Conservation (phyloP, 2,888 invertebrate species). For the Anoplius nigerrimus region DNA sequence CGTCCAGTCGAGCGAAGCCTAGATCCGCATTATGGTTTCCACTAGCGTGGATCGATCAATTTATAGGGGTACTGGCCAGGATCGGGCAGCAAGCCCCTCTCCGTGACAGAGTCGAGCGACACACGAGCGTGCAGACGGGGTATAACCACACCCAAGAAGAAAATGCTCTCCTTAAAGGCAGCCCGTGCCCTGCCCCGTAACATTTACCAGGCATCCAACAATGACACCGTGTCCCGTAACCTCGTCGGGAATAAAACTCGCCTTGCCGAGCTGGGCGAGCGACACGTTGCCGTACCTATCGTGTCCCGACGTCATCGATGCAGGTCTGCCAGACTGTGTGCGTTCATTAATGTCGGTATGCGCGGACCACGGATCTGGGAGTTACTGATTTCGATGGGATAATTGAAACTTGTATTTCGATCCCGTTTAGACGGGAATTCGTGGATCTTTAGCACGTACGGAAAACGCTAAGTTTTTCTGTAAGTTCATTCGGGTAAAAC, state of each 20-base stretch:
- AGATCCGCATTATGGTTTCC: conserved; percentile 60
- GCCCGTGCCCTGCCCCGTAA: conserved; percentile 64
- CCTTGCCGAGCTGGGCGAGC: neutral
- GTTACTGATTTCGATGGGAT: no score
- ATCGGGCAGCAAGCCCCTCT: conserved; percentile 59
- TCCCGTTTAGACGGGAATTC: no score
- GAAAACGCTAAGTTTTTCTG: no score
- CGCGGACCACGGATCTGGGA: no score
- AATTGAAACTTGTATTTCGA: no score
- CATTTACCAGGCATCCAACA: conserved; percentile 55
- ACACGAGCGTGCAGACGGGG: conserved; percentile 40
- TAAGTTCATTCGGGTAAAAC: no score
- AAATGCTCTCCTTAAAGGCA: conserved; percentile 68
- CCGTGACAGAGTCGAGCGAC: conserved; percentile 27
- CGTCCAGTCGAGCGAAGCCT: conserved; percentile 43
- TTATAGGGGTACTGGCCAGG: conserved; percentile 60
- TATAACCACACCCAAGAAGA: conserved; percentile 68
- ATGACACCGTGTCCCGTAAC: conserved; percentile 49
- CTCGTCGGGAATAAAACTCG: conserved; percentile 45
- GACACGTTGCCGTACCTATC: no score
- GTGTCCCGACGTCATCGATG: no score
- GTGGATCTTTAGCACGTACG: no score
- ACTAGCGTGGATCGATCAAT: conserved; percentile 62
- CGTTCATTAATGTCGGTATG: no score
- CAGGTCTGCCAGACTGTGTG: no score